Evolutionary conservation across 2,888 invertebrate genomes (phyloP), one percentile per base, ranked within the genome.

Genomic region (Mimumesa dahlbomi): DNA sequence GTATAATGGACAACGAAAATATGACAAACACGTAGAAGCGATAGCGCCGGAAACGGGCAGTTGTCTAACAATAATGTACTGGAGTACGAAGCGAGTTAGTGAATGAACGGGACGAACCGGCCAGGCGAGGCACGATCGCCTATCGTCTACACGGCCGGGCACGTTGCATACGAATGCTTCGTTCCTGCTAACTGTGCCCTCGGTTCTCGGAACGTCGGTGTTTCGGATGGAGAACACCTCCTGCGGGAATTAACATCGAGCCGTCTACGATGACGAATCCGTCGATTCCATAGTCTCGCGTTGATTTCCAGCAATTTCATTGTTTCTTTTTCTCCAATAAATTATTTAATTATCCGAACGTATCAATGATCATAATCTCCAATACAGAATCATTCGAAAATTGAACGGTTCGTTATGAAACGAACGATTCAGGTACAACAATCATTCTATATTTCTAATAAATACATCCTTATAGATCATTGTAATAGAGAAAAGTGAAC

Each of bases 41-140:
- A 85, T 85, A 86, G 86, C 82, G 82, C 87, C 87, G 87, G 87
- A 87, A 87, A 83, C 82, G 84, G 81, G 76, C 82, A 85, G 85
- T 87, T 87, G 87, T 87, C 84, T 84, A 83, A 87, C 87, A 87
- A 85, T 86, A 87, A 86, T 84, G 85, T 87, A 85, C 83, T 81
- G 79, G 83, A 84, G 86, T 85, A 84, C 81, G 83, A 81, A 82
- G 80, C 79, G 82, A 82, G 83, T 84, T 79, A 73, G 82, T 82
- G 84, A 85, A 85, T 83, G 85, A 85, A 85, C 84, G 85, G 58
- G 58, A 58, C 67, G 72, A 52, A 38, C 42, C 61, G 67, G 7
- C 25, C 18, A 1, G 45, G 36, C 14, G 22, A 66, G 69, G 74
- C 69, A 75, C 65, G 74, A 73, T 81, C 73, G 78, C 38, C 79